Evolutionary conservation across 2,113 vertebrate genomes (phyloP), one percentile per base, ranked within the genome.

Genomic region (Alouatta palliata): DNA sequence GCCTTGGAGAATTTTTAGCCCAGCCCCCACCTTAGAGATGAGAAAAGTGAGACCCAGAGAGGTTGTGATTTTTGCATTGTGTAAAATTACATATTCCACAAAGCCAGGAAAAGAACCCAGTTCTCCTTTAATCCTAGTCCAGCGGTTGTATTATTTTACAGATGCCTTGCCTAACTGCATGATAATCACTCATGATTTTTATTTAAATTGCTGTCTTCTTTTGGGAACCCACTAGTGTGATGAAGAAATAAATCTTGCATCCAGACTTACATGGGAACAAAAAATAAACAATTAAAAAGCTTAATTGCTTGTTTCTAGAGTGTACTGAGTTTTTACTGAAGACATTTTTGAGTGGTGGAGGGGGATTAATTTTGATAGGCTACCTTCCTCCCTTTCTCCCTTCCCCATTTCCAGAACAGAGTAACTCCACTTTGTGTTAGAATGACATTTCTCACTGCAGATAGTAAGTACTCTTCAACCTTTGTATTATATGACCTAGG

Each of bases 71-170:
- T 86, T 97, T 88, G 90, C 81, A 66, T 93, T 95, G 61, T 83
- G 80, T 91, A 89, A 97, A 97, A 98, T 98, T 96, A 97, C 83
- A 96, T 95, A 95, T 76, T 96, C 75, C 83, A 32, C 20, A 35
- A 64, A 94, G 83, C 96, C 96, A 97, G 76, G 96, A 93, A 96
- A 95, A 98, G 89, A 95, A 82, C 71, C 66, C 93, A 43, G 32
- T 79, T 86, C 23, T 92, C 82, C 94, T 98, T 97, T 97, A 97
- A 97, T 96, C 93, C 79, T 45, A 56, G 61, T 79, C 91, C 91
- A 96, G 87, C 23, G n/a, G 93, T 90, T 94, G 89, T 96, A 75
- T 96, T 97, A 92, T 96, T 86, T 96, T 97, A 97, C 96, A 95
- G 82, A 93, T 91, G 82, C 61, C 54, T 95, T 96, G 71, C 91